Evolutionary conservation across 2,113 vertebrate species (phyloP).

Genomic region (Clinocottus analis): DNA sequence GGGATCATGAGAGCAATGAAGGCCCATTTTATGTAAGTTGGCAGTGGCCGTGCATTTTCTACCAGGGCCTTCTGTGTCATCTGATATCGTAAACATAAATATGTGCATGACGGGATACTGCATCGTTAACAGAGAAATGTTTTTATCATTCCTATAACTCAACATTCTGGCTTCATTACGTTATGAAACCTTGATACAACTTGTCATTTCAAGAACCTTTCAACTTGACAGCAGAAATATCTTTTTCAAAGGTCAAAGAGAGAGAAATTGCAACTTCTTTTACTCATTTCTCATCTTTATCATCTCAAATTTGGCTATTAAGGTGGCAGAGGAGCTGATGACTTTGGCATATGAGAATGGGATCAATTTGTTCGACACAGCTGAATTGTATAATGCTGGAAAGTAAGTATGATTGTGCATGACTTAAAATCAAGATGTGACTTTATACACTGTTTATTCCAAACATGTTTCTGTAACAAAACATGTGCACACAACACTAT

Average conservation of each 20-base stretch:
- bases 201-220: neutral
- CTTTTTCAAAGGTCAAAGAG: neutral
- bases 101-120: too few species aligned
- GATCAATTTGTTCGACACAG: constrained; percentile 96
- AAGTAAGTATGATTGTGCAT: constrained; percentile 83
- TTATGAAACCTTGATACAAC: neutral
- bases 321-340: constrained; percentile 95
- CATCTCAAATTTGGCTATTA: constrained; percentile 33
- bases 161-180: neutral
- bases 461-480: neutral
- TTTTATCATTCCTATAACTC: neutral
- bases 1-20: too few species aligned
- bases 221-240: neutral
- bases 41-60: too few species aligned
- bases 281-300: constrained; percentile 1
- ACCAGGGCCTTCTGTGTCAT: too few species aligned
- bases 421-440: neutral
- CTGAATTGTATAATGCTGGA: constrained; percentile 92
- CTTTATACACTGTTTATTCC: neutral
- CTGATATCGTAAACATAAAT: too few species aligned
- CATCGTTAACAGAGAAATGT: too few species aligned
- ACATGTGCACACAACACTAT: too few species aligned
- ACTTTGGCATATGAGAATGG: constrained; percentile 95
- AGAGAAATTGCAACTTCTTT: neutral
- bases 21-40: too few species aligned